These are phyloP conservation scores for Lepus americanus DNA, from an alignment of 2,113 vertebrate genomes.

Conservation along the genomic window DNA sequence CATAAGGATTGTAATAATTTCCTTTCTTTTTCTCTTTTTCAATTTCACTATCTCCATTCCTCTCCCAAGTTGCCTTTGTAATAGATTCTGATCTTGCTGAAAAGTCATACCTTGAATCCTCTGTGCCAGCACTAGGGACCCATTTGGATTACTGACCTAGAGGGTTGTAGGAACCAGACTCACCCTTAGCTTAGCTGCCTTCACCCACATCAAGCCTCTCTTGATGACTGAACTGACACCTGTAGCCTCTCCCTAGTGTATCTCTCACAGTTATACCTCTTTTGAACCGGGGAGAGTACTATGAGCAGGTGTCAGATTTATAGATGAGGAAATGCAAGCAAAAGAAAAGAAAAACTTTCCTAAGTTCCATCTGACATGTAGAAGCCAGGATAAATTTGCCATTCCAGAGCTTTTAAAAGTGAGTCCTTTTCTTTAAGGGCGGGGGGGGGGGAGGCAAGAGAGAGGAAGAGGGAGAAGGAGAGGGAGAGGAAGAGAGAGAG, in stretches of 20 bases:
- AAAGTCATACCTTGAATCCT: background rate
- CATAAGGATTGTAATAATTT: too few species aligned
- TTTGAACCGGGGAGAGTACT: background rate
- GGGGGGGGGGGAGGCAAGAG: background rate
- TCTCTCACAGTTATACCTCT: background rate
- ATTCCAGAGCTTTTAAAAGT: background rate
- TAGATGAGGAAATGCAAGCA: background rate
- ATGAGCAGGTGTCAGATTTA: background rate
- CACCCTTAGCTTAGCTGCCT: background rate
- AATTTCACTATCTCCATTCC: background rate
- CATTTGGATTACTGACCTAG: background rate
- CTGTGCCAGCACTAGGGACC: background rate
- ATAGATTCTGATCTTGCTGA: background rate
- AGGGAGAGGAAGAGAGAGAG: too few species aligned
- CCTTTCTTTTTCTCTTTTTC: background rate
- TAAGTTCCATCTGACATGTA: background rate
- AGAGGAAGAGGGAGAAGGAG: too few species aligned
- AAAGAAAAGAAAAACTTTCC: background rate
- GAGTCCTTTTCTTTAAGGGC: background rate
- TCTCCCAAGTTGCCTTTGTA: background rate
- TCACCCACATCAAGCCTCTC: background rate
- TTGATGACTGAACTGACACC: background rate
- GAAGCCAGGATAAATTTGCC: background rate
- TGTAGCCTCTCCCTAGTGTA: background rate
- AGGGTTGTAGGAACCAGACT: background rate